Conservation (phyloP, 2,113 vertebrate genomes). For the Seriola quinqueradiata region DNA sequence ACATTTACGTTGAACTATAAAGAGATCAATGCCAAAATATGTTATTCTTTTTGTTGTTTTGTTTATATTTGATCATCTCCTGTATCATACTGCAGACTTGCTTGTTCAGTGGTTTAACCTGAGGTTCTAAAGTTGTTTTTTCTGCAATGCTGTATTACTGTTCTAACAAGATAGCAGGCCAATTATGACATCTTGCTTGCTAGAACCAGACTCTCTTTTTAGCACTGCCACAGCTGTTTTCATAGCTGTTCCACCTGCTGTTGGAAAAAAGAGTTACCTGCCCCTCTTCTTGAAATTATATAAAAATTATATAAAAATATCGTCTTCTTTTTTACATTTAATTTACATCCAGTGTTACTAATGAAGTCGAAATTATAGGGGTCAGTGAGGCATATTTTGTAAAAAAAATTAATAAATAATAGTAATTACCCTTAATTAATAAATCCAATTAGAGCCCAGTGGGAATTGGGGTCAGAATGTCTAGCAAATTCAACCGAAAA, state of each 20-base stretch:
- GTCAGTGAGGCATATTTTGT: constrained; percentile 37
- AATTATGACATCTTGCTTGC: neutral
- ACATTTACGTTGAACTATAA: too few relatives aligned
- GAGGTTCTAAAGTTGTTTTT: constrained; percentile 8
- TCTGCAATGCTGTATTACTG: neutral
- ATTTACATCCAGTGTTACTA: constrained; percentile 14
- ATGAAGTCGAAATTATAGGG: constrained; percentile 24
- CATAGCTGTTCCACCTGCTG: neutral
- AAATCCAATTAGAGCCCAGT: constrained; percentile 33
- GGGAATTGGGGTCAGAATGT: constrained; percentile 14
- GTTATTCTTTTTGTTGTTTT: neutral
- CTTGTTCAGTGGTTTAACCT: neutral
- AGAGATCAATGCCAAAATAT: neutral
- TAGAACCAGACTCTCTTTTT: neutral
- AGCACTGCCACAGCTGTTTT: neutral
- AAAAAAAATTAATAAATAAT: constrained; percentile 13
- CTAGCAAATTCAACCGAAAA: constrained; percentile 25
- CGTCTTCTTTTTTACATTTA: neutral
- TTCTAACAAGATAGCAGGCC: neutral
- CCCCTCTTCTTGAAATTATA: neutral
- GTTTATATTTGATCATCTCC: neutral
- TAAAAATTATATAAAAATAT: neutral
- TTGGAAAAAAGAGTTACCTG: neutral
- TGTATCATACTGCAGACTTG: neutral
- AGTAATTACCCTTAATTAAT: constrained; percentile 53